A percentile compares a stretch with the other conserved stretches of the same genome.
phyloP scores from a whole-genome alignment of 92 coral and sea anemone genomes.

The Blastomussa wellsi region DNA sequence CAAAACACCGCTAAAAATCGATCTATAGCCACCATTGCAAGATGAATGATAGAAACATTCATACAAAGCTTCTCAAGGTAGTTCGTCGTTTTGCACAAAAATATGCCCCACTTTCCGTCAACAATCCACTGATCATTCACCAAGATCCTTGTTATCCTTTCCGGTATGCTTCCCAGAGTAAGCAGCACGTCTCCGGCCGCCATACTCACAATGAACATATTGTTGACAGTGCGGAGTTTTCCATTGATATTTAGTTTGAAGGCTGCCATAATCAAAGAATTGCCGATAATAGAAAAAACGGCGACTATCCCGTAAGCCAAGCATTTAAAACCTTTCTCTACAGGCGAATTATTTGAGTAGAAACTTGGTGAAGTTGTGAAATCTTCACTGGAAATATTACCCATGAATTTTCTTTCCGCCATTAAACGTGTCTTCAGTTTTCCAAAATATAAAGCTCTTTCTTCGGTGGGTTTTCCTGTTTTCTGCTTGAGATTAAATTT shows the following conservation, averaged over 20 bases:
- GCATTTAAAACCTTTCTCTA: conserved; percentile 31
- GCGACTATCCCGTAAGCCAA: conserved; percentile 44
- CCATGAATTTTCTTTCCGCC: neutral
- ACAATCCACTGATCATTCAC: conserved; percentile 49
- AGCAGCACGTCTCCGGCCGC: conserved; percentile 59
- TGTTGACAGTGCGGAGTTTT: conserved; percentile 66
- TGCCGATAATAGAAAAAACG: conserved; percentile 49
- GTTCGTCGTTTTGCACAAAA: conserved; percentile 59
- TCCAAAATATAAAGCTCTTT: neutral
- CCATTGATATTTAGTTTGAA: conserved; percentile 55
- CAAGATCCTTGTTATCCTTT: conserved; percentile 57
- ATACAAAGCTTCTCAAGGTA: conserved; percentile 62
- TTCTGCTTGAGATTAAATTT: too few species aligned
- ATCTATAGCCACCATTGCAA: conserved; percentile 60
- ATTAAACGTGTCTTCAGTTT: neutral
- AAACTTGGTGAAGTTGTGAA: neutral
- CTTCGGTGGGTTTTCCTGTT: neutral
- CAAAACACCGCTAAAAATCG: conserved; percentile 60
- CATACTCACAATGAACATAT: conserved; percentile 61
- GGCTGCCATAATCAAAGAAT: conserved; percentile 51
- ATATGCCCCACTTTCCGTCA: conserved; percentile 44
- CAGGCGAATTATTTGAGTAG: conserved; percentile 9
- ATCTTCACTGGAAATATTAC: neutral
- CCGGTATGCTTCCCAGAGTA: conserved; percentile 62
- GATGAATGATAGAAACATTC: conserved; percentile 64